Evolutionary conservation across 1,140 invertebrate genomes (phyloP).

Genomic region (Bombus waltoni): DNA sequence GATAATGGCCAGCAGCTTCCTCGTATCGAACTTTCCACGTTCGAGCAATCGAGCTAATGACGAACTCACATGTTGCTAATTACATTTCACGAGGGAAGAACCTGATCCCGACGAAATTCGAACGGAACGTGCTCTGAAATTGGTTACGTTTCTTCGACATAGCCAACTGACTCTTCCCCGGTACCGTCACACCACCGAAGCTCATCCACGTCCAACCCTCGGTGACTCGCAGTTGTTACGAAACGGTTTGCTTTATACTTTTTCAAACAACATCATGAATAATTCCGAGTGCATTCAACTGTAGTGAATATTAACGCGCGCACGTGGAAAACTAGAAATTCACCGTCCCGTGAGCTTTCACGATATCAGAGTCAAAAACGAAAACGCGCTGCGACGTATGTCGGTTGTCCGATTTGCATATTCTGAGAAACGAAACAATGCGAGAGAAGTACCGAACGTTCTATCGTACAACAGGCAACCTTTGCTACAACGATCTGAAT

Average conservation of each 20-base stretch:
- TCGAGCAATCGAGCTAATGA: slow-evolving; percentile 37
- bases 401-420: slow-evolving; percentile 3
- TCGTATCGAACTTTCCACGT: slow-evolving; percentile 11
- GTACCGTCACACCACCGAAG: too few species aligned
- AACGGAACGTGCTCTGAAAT: not conserved
- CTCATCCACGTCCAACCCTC: not conserved
- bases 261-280: slow-evolving; percentile 16
- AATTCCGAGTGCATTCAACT: slow-evolving; percentile 14
- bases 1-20: slow-evolving; percentile 14
- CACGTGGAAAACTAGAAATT: slow-evolving; percentile 26
- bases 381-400: not conserved
- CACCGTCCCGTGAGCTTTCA: not conserved
- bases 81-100: slow-evolving; percentile 11
- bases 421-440: not conserved
- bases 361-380: not conserved
- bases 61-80: slow-evolving; percentile 41
- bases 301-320: slow-evolving; percentile 17
- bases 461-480: not conserved
- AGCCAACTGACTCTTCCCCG: not conserved
- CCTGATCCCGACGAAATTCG: not conserved
- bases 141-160: not conserved
- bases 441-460: not conserved
- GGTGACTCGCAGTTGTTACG: not conserved
- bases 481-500: not conserved
- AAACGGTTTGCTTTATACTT: not conserved